phyloP scores from a whole-genome alignment of 2,888 invertebrate genomes.

The Heliconius hortense region DNA sequence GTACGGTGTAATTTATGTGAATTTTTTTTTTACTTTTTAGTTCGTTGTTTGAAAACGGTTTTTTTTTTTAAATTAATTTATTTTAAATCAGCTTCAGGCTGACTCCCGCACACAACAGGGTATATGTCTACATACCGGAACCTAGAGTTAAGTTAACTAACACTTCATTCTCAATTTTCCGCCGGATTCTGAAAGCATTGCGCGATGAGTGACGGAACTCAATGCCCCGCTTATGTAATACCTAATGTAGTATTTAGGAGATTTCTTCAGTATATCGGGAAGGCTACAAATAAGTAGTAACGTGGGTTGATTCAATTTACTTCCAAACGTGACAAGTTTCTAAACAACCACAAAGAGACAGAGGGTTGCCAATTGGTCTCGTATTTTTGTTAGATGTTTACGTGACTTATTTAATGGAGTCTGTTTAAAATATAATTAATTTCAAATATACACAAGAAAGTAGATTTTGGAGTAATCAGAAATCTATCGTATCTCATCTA shows the following conservation, averaged over 20 bases:
- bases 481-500: background rate
- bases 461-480: background rate
- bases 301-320: conserved; percentile 17
- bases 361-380: conserved; percentile 9
- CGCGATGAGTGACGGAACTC: too few relatives aligned
- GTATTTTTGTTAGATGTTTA: conserved; percentile 15
- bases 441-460: background rate
- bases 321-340: conserved; percentile 12
- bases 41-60: too few relatives aligned
- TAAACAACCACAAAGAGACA: background rate
- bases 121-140: too few relatives aligned
- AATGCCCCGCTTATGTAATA: background rate
- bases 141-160: too few relatives aligned
- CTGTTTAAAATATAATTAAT: background rate
- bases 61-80: too few relatives aligned
- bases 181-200: too few relatives aligned
- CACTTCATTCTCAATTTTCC: too few relatives aligned
- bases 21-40: too few relatives aligned
- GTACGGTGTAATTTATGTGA: too few relatives aligned
- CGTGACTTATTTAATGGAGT: background rate
- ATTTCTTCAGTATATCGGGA: background rate
- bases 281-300: conserved; percentile 7
- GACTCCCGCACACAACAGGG: too few relatives aligned
- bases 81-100: too few relatives aligned
- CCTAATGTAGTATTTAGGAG: background rate